These are phyloP conservation scores for Adelphocoris suturalis DNA, from an alignment of 2,888 invertebrate species.

Conservation along the genomic window DNA sequence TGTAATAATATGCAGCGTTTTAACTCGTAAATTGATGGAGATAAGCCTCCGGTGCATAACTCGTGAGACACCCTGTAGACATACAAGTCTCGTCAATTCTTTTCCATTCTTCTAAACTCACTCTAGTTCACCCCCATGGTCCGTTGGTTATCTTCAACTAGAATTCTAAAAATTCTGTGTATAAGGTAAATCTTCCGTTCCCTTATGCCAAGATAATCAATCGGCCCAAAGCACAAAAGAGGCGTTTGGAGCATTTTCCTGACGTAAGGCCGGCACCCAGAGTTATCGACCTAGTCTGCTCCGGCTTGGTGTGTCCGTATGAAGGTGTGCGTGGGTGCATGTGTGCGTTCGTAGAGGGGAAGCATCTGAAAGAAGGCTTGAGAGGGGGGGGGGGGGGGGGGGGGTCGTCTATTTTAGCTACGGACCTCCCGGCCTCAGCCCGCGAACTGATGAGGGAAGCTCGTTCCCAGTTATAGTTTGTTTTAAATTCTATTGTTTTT, in stretches of 20 bases:
- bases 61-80: no score
- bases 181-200: background rate
- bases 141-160: no score
- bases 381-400: background rate
- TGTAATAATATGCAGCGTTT: no score
- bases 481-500: background rate
- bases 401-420: background rate
- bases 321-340: background rate
- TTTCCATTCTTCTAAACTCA: no score
- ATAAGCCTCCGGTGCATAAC: no score
- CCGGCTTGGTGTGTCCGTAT: background rate
- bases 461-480: background rate
- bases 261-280: constrained; percentile 6
- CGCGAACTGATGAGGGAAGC: background rate
- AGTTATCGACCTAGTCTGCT: background rate
- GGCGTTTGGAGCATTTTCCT: background rate
- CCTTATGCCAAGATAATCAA: background rate
- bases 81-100: no score
- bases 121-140: no score
- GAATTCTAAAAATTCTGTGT: no score
- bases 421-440: background rate
- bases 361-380: no score
- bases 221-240: constrained; percentile 1
- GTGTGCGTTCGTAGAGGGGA: background rate
- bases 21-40: no score